Conservation (phyloP, 1,140 invertebrate genomes). For the Nebria ingens region DNA sequence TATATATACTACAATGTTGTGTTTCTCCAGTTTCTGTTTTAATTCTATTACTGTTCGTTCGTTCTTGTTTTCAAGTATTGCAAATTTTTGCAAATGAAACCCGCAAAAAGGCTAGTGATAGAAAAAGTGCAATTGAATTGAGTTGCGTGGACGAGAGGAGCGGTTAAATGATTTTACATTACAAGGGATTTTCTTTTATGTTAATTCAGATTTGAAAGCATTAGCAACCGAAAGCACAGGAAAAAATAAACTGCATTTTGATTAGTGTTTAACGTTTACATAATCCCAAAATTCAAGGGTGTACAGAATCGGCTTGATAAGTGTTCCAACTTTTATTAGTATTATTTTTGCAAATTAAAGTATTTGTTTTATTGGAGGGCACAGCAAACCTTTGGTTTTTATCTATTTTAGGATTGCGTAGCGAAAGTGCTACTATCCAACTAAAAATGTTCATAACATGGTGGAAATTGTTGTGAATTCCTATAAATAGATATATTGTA, state of each 20-base stretch:
- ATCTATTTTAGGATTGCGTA: too few species aligned
- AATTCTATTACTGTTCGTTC: constrained; percentile 1
- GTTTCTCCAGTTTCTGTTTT: neutral
- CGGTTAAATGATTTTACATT: neutral
- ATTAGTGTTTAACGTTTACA: neutral
- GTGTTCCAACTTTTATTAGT: too few species aligned
- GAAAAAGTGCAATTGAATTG: too few species aligned
- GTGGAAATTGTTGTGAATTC: too few species aligned
- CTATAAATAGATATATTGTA: too few species aligned
- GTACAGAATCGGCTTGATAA: too few species aligned
- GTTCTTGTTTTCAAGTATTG: constrained; percentile 4
- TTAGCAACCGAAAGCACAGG: neutral
- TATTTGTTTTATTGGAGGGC: too few species aligned
- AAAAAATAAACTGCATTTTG: neutral
- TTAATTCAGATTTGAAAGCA: neutral
- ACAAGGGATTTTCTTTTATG: neutral
- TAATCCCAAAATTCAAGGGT: too few species aligned
- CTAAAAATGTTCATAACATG: too few species aligned
- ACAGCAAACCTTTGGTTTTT: too few species aligned
- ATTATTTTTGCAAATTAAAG: too few species aligned
- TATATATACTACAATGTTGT: neutral
- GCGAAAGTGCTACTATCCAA: too few species aligned
- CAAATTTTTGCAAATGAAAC: constrained; percentile 6
- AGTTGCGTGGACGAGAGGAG: neutral
- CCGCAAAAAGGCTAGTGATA: neutral